Evolutionary conservation across 2,888 invertebrate species (phyloP).

Genomic region (Xestoiulus laeticollis): DNA sequence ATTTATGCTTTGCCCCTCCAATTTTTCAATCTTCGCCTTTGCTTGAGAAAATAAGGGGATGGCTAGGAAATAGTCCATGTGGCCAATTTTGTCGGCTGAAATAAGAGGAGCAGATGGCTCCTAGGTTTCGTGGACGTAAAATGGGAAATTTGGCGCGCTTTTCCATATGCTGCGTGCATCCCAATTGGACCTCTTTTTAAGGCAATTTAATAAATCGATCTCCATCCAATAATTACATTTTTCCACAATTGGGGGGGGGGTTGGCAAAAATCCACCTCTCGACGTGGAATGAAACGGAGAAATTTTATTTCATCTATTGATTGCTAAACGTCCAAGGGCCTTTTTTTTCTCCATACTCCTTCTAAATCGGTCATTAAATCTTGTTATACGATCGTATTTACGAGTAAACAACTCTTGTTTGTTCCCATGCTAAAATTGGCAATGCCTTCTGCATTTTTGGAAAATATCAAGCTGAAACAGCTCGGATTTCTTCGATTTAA

Average conservation of each 20-base stretch:
- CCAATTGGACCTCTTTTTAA: background rate
- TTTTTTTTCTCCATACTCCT: background rate
- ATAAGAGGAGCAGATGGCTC: slow-evolving; percentile 30
- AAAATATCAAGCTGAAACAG: too few relatives aligned
- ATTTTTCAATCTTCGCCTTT: background rate
- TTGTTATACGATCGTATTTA: background rate
- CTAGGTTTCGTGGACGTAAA: background rate
- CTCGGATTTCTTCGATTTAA: too few relatives aligned
- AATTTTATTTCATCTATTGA: slow-evolving; percentile 5
- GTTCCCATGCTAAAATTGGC: background rate
- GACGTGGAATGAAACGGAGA: background rate
- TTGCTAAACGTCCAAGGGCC: background rate
- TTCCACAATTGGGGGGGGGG: background rate
- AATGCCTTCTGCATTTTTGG: background rate
- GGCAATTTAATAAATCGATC: slow-evolving; percentile 15
- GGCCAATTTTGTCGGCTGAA: background rate
- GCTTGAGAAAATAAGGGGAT: background rate
- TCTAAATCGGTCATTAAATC: background rate
- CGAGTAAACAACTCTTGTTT: slow-evolving; percentile 21
- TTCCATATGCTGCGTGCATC: background rate
- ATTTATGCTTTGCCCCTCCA: background rate
- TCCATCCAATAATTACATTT: background rate
- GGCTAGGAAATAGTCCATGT: background rate
- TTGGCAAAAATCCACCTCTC: background rate
- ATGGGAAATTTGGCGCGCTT: background rate